Conservation (phyloP, 2,113 vertebrate genomes). For the Microtus pennsylvanicus region DNA sequence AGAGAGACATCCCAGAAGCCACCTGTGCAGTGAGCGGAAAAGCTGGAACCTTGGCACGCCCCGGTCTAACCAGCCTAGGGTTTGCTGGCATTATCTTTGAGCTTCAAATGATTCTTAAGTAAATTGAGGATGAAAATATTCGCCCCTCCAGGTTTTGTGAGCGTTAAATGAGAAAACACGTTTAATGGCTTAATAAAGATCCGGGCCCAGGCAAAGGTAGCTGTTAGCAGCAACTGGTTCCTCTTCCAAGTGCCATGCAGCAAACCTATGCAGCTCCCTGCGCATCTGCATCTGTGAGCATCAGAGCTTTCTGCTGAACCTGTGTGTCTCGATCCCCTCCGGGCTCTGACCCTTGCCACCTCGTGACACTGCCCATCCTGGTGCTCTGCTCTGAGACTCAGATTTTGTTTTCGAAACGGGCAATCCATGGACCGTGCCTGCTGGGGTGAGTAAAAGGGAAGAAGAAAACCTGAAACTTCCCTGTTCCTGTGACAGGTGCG, state of each 20-base stretch:
- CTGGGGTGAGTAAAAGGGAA: no score
- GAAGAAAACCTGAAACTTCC: no score
- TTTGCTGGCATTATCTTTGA: background rate
- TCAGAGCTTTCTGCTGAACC: background rate
- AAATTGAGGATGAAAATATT: conserved; percentile 5
- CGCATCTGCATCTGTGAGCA: background rate
- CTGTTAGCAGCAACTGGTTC: conserved; percentile 7
- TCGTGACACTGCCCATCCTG: background rate
- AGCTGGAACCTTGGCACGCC: background rate
- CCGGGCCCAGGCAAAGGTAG: background rate
- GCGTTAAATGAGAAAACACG: conserved; percentile 46
- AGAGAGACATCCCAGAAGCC: background rate
- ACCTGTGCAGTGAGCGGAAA: fast-evolving
- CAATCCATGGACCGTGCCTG: background rate
- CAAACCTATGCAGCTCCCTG: background rate
- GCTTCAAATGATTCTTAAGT: conserved; percentile 1
- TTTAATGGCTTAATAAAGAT: conserved; percentile 27
- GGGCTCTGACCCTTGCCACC: background rate
- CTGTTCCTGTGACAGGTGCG: background rate
- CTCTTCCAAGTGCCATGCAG: background rate
- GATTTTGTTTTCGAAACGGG: background rate
- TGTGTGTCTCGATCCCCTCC: background rate
- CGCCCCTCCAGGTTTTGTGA: conserved; percentile 8
- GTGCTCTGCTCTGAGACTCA: background rate
- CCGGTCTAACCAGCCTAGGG: background rate